Conservation (phyloP, 2,797 vertebrate species). For the Platalea minor region DNA sequence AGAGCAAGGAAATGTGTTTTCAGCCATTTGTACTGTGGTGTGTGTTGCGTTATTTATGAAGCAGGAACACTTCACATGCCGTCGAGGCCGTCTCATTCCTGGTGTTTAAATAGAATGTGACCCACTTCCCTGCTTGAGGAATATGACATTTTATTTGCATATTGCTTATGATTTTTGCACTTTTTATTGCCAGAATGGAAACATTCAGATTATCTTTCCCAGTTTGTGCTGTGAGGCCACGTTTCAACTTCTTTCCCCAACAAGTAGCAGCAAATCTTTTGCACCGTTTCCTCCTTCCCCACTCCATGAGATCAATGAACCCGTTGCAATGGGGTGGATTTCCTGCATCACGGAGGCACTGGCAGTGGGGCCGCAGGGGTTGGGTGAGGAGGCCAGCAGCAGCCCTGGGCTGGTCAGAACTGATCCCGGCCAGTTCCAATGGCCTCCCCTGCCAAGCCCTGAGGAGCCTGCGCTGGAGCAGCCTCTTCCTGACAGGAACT, state of each 20-base stretch:
- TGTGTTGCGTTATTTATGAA: not conserved
- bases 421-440: accelerated
- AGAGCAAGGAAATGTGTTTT: not conserved
- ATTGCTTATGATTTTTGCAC: not conserved
- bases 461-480: accelerated
- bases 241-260: not conserved
- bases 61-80: not conserved
- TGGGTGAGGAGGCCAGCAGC: accelerated
- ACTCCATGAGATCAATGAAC: not conserved
- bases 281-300: not conserved
- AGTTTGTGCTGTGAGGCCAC: accelerated
- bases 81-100: not conserved
- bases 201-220: not conserved
- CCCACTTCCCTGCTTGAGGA: not conserved
- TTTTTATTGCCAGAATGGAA: not conserved
- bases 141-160: not conserved
- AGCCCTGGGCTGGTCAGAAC: not conserved
- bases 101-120: not conserved
- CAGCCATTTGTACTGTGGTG: not conserved
- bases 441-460: accelerated
- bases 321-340: not conserved
- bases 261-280: not conserved
- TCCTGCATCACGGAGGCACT: accelerated
- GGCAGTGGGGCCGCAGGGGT: not conserved
- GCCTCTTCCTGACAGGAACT: not conserved